phyloP scores from a whole-genome alignment of 1,140 invertebrate species.

The Harlomillsia oculata region DNA sequence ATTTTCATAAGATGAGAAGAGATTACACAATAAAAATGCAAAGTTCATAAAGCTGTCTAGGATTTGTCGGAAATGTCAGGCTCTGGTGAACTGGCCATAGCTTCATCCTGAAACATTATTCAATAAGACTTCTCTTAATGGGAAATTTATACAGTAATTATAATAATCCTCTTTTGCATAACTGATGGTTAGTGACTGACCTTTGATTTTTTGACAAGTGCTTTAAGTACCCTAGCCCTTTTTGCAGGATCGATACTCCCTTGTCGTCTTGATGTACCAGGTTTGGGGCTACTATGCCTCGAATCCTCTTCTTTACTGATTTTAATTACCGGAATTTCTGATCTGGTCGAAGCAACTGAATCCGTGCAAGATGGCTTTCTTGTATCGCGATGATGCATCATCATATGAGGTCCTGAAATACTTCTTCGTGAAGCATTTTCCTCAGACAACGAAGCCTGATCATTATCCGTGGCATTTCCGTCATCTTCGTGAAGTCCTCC shows the following conservation, averaged over 20 bases:
- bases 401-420: neutral
- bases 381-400: neutral
- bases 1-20: too few species aligned
- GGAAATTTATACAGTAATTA: too few species aligned
- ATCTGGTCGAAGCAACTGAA: slow-evolving; percentile 27
- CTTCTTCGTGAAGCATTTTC: slow-evolving; percentile 10
- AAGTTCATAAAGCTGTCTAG: too few species aligned
- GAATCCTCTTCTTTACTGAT: slow-evolving; percentile 33
- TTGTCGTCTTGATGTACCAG: neutral
- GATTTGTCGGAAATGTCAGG: too few species aligned
- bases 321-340: slow-evolving; percentile 38
- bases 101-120: too few species aligned
- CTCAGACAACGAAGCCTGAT: slow-evolving; percentile 32
- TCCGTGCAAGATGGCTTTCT: slow-evolving; percentile 33
- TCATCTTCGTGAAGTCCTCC: slow-evolving; percentile 18
- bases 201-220: slow-evolving; percentile 18
- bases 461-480: slow-evolving; percentile 33
- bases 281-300: neutral
- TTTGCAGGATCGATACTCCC: slow-evolving; percentile 8
- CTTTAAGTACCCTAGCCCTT: slow-evolving; percentile 10
- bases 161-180: too few species aligned
- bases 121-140: too few species aligned
- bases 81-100: too few species aligned
- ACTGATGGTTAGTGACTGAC: too few species aligned
- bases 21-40: too few species aligned